Percentiles rank a stretch among this genome's conserved stretches.
Conservation (phyloP, 2,888 invertebrate genomes). For the Drepanosiphum platanoidis region DNA sequence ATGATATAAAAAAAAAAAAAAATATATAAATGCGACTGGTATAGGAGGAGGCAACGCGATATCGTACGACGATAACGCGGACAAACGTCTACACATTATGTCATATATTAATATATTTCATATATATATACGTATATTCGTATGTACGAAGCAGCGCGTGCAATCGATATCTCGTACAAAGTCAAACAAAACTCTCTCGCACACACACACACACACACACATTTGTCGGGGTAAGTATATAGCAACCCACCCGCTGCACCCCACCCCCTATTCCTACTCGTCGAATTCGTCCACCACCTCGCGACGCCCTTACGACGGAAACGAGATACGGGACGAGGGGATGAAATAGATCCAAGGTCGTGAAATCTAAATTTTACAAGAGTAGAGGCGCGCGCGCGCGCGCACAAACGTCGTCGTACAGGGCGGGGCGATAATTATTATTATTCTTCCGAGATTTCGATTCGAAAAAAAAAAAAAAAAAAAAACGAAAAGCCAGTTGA, state of each 20-base stretch:
- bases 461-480: too few relatives aligned
- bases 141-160: background rate
- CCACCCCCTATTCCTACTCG: background rate
- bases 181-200: conserved; percentile 15
- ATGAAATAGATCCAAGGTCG: background rate
- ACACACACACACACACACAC: background rate
- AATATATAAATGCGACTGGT: conserved; percentile 5
- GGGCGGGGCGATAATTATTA: too few relatives aligned
- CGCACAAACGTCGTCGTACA: background rate
- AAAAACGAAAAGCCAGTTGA: too few relatives aligned
- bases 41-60: background rate
- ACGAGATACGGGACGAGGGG: background rate
- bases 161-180: conserved; percentile 40
- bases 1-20: background rate
- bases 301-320: background rate
- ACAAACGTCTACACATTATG: background rate
- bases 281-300: background rate
- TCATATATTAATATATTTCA: too few relatives aligned
- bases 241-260: background rate
- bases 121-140: background rate
- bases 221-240: background rate
- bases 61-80: background rate
- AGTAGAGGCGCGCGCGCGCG: background rate
- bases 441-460: background rate
- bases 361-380: background rate